Evolutionary conservation across 1,140 invertebrate genomes (phyloP).

Genomic region (Grapholita molesta): DNA sequence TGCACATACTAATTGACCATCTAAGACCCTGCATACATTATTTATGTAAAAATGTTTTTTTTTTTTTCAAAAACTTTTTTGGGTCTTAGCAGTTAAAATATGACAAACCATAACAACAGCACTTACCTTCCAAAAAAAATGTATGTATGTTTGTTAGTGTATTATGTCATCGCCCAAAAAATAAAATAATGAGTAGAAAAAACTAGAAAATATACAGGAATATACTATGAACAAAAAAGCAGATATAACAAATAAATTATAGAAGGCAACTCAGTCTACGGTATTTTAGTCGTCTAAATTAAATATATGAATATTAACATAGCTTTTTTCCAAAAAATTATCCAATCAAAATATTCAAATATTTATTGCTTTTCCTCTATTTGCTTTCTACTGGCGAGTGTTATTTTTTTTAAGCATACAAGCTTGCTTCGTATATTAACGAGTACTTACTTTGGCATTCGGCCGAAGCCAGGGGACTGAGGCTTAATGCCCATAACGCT

Average conservation of each 20-base stretch:
- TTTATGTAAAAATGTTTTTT: too few species aligned
- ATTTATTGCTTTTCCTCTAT: slow-evolving; percentile 20
- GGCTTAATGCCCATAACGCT: slow-evolving; percentile 76
- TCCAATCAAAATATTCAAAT: slow-evolving; percentile 26
- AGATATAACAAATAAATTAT: neutral
- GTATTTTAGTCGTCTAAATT: slow-evolving; percentile 20
- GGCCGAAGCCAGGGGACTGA: slow-evolving; percentile 70
- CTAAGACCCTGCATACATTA: too few species aligned
- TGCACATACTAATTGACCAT: slow-evolving; percentile 1
- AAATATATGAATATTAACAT: slow-evolving; percentile 28
- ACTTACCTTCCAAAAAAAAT: neutral
- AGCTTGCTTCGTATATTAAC: slow-evolving; percentile 25
- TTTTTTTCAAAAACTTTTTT: too few species aligned
- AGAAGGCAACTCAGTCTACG: slow-evolving; percentile 26
- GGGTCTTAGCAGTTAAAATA: too few species aligned
- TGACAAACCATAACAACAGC: neutral
- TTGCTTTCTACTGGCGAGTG: slow-evolving; percentile 10
- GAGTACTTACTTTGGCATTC: slow-evolving; percentile 77
- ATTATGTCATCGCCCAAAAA: neutral
- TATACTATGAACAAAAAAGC: slow-evolving; percentile 12
- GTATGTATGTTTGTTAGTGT: slow-evolving; percentile 14
- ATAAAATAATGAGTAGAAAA: neutral
- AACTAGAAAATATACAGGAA: slow-evolving; percentile 3
- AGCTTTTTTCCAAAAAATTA: neutral
- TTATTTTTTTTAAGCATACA: slow-evolving; percentile 11